Evolutionary conservation across 2,888 invertebrate species (phyloP).

Genomic region (Trissonchulus sp.): DNA sequence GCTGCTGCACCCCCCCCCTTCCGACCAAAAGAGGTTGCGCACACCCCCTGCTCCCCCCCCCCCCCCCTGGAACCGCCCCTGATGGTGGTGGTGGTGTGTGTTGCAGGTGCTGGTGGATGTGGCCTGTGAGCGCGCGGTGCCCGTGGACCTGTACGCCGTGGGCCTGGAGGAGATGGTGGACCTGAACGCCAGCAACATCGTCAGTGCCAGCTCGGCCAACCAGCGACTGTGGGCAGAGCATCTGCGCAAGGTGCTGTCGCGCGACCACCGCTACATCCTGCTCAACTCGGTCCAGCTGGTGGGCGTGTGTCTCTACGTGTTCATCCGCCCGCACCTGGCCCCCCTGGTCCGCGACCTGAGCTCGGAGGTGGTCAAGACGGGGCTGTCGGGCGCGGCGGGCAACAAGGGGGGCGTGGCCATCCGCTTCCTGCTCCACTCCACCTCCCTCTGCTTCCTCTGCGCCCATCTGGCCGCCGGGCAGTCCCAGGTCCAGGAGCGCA

Average conservation of each 20-base stretch:
- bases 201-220: slow-evolving; percentile 87
- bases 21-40: too few relatives aligned
- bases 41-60: too few relatives aligned
- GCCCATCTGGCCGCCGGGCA: slow-evolving; percentile 99
- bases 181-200: slow-evolving; percentile 93
- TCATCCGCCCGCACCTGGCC: slow-evolving; percentile 79
- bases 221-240: slow-evolving; percentile 92
- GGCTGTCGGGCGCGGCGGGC: slow-evolving; percentile 90
- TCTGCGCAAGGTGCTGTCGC: slow-evolving; percentile 78
- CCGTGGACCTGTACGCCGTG: slow-evolving; percentile 89
- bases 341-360: slow-evolving; percentile 84
- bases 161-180: slow-evolving; percentile 99
- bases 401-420: slow-evolving; percentile 95
- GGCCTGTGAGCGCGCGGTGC: slow-evolving; percentile 58
- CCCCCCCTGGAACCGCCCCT: too few relatives aligned
- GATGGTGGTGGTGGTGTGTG: too few relatives aligned
- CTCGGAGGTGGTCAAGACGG: slow-evolving; percentile 92
- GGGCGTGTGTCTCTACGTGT: slow-evolving; percentile 92
- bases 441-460: slow-evolving; percentile 93
- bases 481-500: slow-evolving; percentile 84
- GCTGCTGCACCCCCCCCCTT: too few relatives aligned
- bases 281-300: slow-evolving; percentile 90
- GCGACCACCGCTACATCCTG: slow-evolving; percentile 78
- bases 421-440: slow-evolving; percentile 79
- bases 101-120: too few relatives aligned